Evolutionary conservation across 2,797 vertebrate species (phyloP), one percentile per base, ranked within the genome.

Genomic region (Bradypodion ventrale): DNA sequence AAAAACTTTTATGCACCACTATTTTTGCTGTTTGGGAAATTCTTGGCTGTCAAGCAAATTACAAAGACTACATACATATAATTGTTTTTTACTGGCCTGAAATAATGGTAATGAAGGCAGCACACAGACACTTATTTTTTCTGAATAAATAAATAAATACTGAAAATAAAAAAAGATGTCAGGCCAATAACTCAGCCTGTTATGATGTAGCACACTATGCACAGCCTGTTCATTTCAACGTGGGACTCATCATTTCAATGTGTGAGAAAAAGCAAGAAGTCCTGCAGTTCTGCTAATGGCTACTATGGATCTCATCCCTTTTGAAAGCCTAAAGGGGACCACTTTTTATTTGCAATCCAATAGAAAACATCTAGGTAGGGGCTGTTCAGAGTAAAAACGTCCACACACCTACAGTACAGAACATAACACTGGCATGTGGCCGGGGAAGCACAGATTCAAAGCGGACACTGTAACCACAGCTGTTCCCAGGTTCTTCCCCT

Each of bases 401-500:
- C 37, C n/a, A 95, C 96, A 29, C 92, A 99, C 98, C 98, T 3
- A 99, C 98, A 27, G 98, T 99, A 95, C 98, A 99, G 96, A 99
- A 99, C 68, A 99, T 89, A 44, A 99, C 74, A 72, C 98, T 99
- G 94, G 97, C 98, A 16, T 99, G 98, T 0, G 98, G 98, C 0
- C 98, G 97, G 4, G 98, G 98, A 8, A 99, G 97, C 83, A 97
- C 80, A 0, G 98, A 99, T 91, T 99, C 98, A 12, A 99, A 99
- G 0, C 98, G 97, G 65, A 99, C 98, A 1, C 98, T 99, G 93
- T 99, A 99, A 5, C 98, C 98, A 78, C 98, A 99, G 96, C 98
- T 98, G 83, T 97, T 97, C 32, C 98, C 98, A 1, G 98, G 90
- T 1, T 98, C 96, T 84, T 99, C 98, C 69, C 94, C 97, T 87